Conservation (phyloP, 2,888 invertebrate species). For the Sminthurinus aureus region DNA sequence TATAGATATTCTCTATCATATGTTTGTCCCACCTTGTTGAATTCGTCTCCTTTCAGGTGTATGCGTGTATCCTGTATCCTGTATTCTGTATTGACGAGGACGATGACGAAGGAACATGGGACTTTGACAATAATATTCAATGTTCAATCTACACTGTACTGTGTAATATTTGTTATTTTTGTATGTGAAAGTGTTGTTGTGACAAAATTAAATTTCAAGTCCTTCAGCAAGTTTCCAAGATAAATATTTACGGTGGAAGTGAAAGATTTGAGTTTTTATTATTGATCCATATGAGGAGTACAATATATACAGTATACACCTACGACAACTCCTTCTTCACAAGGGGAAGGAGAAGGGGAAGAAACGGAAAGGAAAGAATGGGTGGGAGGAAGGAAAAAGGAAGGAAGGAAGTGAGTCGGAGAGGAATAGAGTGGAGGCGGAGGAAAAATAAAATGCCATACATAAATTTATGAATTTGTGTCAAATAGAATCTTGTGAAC, state of each 20-base stretch:
- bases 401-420: background rate
- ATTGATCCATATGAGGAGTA: background rate
- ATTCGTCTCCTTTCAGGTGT: no score
- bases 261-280: slow-evolving; percentile 15
- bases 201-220: background rate
- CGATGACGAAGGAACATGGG: no score
- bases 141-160: no score
- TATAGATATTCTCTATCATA: no score
- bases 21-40: no score
- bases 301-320: no score
- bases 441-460: background rate
- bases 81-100: no score
- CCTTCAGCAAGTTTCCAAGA: background rate
- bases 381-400: background rate
- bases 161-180: background rate
- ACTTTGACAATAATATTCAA: no score
- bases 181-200: background rate
- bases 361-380: no score
- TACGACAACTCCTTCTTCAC: no score
- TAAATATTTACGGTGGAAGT: slow-evolving; percentile 5
- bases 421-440: background rate
- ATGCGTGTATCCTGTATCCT: no score
- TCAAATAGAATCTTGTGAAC: background rate
- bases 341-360: no score
- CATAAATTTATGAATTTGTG: background rate